A percentile compares a stretch with the other conserved stretches of the same genome.
Conservation (phyloP, 2,797 vertebrate species). For the Crenuchus spilurus region DNA sequence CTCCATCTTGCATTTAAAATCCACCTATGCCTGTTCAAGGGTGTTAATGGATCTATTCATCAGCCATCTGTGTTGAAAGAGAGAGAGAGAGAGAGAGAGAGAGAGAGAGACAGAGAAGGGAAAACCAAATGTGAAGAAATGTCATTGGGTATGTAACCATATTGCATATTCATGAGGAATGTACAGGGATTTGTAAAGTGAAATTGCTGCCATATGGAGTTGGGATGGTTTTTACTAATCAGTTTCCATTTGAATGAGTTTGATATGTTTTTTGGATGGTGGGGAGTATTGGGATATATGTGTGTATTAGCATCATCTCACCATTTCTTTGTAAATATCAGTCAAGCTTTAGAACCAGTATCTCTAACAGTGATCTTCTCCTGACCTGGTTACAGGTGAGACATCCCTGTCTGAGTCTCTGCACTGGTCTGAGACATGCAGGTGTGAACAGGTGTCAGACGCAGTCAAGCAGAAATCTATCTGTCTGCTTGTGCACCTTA, state of each 20-base stretch:
- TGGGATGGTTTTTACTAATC: conserved; percentile 26
- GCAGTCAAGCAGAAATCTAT: conserved; percentile 70
- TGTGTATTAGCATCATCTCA: no score
- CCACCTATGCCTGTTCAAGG: conserved; percentile 60
- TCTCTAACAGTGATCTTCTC: conserved; percentile 63
- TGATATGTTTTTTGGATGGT: neutral
- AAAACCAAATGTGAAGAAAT: conserved; percentile 61
- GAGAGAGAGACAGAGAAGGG: neutral
- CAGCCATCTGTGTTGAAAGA: conserved; percentile 60
- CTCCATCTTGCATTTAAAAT: conserved; percentile 66
- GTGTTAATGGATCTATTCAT: conserved; percentile 68
- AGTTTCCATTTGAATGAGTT: conserved; percentile 17
- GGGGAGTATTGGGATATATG: no score
- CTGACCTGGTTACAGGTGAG: conserved; percentile 65
- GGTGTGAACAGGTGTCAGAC: conserved; percentile 63
- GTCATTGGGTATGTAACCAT: conserved; percentile 54
- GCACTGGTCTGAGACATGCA: conserved; percentile 61
- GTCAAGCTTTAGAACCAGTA: conserved; percentile 24
- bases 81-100: conserved; percentile 16
- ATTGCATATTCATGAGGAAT: conserved; percentile 51
- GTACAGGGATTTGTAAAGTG: conserved; percentile 15
- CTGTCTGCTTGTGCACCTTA: conserved; percentile 54
- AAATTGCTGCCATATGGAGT: conserved; percentile 30
- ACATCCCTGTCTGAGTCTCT: conserved; percentile 63
- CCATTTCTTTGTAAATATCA: no score